Base-by-base conservation (phyloP, 2,888 invertebrate species). In the Zelleria hepariella region DNA sequence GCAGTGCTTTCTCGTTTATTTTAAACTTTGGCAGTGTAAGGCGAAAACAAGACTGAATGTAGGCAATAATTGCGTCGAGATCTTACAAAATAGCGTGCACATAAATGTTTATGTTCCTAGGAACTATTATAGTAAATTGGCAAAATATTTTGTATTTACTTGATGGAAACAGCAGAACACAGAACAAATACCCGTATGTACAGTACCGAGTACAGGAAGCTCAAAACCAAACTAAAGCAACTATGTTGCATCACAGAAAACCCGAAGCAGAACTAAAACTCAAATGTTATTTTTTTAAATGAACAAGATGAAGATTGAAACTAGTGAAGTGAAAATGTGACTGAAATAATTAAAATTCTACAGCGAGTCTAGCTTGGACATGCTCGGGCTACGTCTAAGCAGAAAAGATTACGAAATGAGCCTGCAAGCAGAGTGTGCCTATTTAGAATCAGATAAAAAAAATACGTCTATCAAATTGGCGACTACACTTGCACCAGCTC, bases 11-110 rank as follows among this genome's bases (percentile, higher is more conserved):
- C 74, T 71, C 68, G 65, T 65, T 42, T 42, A 42, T 42, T 42
- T 42, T 42, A 68, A 69, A 69, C 68, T 63, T 77, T 77, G 77
- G 77, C 77, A 76, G 66, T 67, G 64, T 58, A 59, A 66, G 56
- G 61, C 61, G 67, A 76, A 74, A 73, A 77, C 73, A 73, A 67
- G 65, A 58, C 68, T 62, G 67, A 60, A 64, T 66, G 65, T 65
- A 67, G 68, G 66, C 61, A 54, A 51, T 51, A 51, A 51, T 51
- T 10, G 20, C 51, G 15, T 42, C 15, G 32, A 15, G 15, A 15
- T 18, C 51, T 10, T 51, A 20, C 23, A 51, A 51, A n/a, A 51
- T 51, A 21, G 51, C 18, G 23, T 51, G 32, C 15, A 42, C 15
- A 32, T 32, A 32, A 32, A 10, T 42, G 15, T 42, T 42, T 42